Evolutionary conservation across 53 echinoderm and acorn worm genomes (phyloP).

Genomic region (Temnopleurus reevesii): DNA sequence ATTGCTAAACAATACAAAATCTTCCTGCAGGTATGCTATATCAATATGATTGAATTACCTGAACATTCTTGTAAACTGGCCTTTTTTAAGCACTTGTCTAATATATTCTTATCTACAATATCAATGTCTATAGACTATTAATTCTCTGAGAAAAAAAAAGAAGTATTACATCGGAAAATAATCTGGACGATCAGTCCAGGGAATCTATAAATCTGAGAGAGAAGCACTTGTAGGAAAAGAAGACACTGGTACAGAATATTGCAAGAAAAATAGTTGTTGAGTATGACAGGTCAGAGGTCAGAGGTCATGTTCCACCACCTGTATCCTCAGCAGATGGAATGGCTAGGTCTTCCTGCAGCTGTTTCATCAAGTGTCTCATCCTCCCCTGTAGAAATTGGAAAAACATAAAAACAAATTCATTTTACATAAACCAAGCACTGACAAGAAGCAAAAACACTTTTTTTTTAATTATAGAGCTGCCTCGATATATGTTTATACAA

Average conservation of each 20-base stretch:
- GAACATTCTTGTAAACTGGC: not conserved
- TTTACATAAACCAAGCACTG: not conserved
- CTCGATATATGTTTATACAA: too few species aligned
- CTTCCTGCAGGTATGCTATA: not conserved
- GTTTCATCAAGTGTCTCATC: slow-evolving; percentile 88
- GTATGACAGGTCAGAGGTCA: not conserved
- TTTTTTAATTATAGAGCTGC: too few species aligned
- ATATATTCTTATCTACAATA: not conserved
- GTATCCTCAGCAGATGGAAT: slow-evolving; percentile 61
- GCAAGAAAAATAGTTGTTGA: not conserved
- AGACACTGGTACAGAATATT: not conserved
- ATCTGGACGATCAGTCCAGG: not conserved
- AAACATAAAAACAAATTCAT: not conserved
- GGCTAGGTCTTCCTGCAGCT: slow-evolving; percentile 81
- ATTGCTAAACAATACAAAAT: not conserved
- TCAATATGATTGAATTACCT: not conserved
- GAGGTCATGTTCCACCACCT: slow-evolving; percentile 37
- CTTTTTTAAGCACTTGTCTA: not conserved
- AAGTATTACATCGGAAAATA: too few species aligned
- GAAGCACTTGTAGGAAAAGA: not conserved
- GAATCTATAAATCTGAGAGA: not conserved
- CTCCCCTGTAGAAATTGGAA: slow-evolving; percentile 62
- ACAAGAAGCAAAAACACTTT: too few species aligned
- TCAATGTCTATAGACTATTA: not conserved
- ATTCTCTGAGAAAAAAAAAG: not conserved